A percentile compares a stretch with the other conserved stretches of the same genome.
Conservation (phyloP, 37 sponge, comb jelly and placozoan genomes). For the Ephydatia muelleri region DNA sequence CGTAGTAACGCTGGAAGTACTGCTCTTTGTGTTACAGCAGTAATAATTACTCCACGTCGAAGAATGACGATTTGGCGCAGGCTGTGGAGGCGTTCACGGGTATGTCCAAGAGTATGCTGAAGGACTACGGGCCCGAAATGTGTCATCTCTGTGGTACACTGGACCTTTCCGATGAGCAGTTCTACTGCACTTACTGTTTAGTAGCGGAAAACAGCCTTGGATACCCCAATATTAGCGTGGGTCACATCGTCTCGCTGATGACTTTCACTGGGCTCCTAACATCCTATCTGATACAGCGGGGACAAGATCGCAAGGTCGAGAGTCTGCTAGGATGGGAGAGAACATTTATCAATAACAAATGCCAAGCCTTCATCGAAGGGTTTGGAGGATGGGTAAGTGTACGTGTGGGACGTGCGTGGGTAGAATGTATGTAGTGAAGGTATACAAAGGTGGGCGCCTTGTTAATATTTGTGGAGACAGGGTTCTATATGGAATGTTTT, state of each 20-base stretch:
- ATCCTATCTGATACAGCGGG: neutral
- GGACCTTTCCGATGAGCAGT: slow-evolving; percentile 23
- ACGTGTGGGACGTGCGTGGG: too few relatives aligned
- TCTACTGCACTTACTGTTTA: neutral
- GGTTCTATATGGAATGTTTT: too few relatives aligned
- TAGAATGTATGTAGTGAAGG: too few relatives aligned
- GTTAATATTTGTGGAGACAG: too few relatives aligned
- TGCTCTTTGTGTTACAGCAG: too few relatives aligned
- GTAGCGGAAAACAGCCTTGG: neutral
- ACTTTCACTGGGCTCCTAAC: slow-evolving; percentile 25
- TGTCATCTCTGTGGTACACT: neutral
- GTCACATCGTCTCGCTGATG: slow-evolving; percentile 43
- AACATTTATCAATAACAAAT: slow-evolving; percentile 21
- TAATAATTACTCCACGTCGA: too few relatives aligned
- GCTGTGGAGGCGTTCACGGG: too few relatives aligned
- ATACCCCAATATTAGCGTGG: slow-evolving; percentile 22
- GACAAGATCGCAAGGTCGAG: neutral
- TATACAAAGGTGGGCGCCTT: too few relatives aligned
- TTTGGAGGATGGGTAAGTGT: slow-evolving; percentile 53
- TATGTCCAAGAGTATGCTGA: neutral
- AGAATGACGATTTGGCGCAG: too few relatives aligned
- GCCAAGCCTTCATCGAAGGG: slow-evolving; percentile 20
- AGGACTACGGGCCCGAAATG: slow-evolving; percentile 2
- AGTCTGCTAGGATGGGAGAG: slow-evolving; percentile 45
- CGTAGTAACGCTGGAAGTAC: too few relatives aligned